Percentiles rank a stretch among this genome's conserved stretches.
Conservation (phyloP, 2,888 invertebrate species). For the Anaspis maculata region DNA sequence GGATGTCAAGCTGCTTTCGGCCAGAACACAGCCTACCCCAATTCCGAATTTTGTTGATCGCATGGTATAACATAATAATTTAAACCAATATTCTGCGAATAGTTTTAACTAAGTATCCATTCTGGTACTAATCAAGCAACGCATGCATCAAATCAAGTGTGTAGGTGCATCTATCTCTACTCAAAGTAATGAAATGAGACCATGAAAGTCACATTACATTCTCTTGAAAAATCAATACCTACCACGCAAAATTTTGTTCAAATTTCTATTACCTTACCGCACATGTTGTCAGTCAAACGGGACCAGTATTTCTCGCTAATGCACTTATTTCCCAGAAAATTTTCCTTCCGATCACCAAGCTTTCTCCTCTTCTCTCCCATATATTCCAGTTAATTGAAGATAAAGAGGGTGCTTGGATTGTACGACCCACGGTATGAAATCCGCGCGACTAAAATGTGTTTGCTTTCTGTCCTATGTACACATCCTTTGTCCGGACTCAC, state of each 20-base stretch:
- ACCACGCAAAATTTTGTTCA: constrained; percentile 24
- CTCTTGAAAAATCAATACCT: too few relatives aligned
- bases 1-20: too few relatives aligned
- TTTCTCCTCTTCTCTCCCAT: not conserved
- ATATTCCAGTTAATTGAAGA: constrained; percentile 7
- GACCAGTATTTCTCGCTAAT: constrained; percentile 27
- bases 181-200: too few relatives aligned
- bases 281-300: constrained; percentile 26
- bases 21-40: too few relatives aligned
- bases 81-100: too few relatives aligned
- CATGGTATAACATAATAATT: too few relatives aligned
- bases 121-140: too few relatives aligned
- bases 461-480: constrained; percentile 44
- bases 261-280: constrained; percentile 21
- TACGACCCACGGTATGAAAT: constrained; percentile 19
- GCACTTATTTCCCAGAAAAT: constrained; percentile 17
- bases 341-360: not conserved
- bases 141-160: too few relatives aligned
- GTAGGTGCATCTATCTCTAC: too few relatives aligned
- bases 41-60: too few relatives aligned
- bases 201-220: too few relatives aligned
- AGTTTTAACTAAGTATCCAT: too few relatives aligned
- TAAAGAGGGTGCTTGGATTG: constrained; percentile 10
- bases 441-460: constrained; percentile 40
- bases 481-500: constrained; percentile 42